Evolutionary conservation across 1,140 invertebrate species (phyloP), one percentile per base, ranked within the genome.

Genomic region (Drosophila kanapiae): DNA sequence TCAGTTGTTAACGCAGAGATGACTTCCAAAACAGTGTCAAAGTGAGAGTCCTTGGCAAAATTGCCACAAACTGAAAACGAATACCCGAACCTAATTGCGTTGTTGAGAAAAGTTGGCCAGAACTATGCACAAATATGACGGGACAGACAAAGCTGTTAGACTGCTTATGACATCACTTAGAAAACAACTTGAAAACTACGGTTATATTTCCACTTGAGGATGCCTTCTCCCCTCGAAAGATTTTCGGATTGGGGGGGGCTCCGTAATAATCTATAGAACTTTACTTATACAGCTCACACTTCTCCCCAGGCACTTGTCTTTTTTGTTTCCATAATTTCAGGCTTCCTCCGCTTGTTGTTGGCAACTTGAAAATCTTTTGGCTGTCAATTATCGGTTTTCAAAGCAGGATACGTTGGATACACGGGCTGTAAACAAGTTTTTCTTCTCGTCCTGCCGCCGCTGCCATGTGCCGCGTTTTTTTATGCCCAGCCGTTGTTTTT

Each of bases 111-210:
- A 78, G 56, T 84, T 80, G n/a, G 14, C 33, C 49, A 49, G 61
- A 42, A 84, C 53, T 70, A 64, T 60, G 51, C 59, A 53, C 76
- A 78, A 81, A 82, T 85, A 70, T 82, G 75, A 65, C 49, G 53
- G 45, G 51, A 54, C 18, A 33, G 48, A 18, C 51, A 60, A 38
- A 74, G 49, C 53, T 76, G 35, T 60, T 45, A 72, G 56, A 62
- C 80, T 80, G 76, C 48, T 63, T 64, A 67, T 80, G 75, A 87
- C 83, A 82, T 71, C 61, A 62, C 49, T 58, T 35, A 6, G 35
- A 11, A 11, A 35, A 65, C 31, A 56, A 76, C 62, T 77, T 77
- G n/a, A 40, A 29, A 78, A 69, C 29, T 82, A 68, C 35, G 54
- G 57, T 63, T 49, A 57, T 58, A 60, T 42, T 72, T 64, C 56